Base-by-base conservation (phyloP, 2,113 vertebrate genomes). In the Crotalus viridis region DNA sequence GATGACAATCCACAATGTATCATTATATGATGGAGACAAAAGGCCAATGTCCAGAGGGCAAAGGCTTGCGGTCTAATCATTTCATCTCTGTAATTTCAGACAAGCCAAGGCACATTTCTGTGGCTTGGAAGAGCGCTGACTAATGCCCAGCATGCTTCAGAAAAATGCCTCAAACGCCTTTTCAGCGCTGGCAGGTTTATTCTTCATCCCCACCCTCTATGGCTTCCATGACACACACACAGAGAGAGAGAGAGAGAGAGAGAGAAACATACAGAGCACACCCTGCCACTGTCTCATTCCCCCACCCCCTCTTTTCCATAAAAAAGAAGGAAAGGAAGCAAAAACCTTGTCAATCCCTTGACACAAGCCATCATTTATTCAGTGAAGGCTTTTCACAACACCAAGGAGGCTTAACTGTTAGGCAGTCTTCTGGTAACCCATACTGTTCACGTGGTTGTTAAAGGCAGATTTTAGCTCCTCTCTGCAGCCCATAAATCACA, bases 161-260 rank as follows among this genome's bases (percentile, higher is more conserved):
- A 94, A 96, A 97, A 97, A 96, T 95, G 96, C 96, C 96, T 97
- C 94, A 96, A 94, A 95, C 95, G 96, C 95, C 95, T 96, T 97
- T 97, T 94, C 96, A 97, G 95, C 48, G 89, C 94, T 97, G 96
- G 96, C 96, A 95, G 22, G 3, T 91, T 94, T 96, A 94, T 95
- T 95, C 21, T 61, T 85, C n/a, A 91, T 90, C 94, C 94, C 94
- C 93, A 90, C 94, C 94, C 94, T 51, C 46, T 21, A 90, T 89
- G 22, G 13, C 88, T 89, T 90, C 85, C 93, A 87, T 61, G 91
- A 93, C 92, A 86, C 92, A 89, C 74, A 91, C 15, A 81, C 69
- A n/a, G 12, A 69, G 28, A n/a, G 26, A 64, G 46, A 46, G 43
- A 46, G 43, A 61, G 12, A 69, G 28, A n/a, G 26, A 64, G 46